These are phyloP conservation scores for Muntiacus reevesi DNA, from an alignment of 2,113 vertebrate genomes.

Conservation along the genomic window DNA sequence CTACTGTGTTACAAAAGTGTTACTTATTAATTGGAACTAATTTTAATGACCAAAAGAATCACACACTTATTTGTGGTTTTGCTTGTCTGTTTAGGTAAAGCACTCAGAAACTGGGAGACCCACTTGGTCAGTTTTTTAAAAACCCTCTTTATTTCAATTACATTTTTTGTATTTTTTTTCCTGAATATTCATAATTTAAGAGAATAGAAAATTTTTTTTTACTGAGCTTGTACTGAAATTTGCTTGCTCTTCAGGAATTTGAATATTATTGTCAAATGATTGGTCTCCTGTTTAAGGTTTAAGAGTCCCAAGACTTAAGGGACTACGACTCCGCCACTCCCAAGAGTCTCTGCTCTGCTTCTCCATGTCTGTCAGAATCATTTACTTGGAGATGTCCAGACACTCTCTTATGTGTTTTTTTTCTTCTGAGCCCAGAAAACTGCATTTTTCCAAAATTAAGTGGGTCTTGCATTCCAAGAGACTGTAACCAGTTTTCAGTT, in stretches of 20 bases:
- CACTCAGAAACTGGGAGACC: background rate
- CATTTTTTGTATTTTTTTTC: background rate
- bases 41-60: background rate
- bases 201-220: background rate
- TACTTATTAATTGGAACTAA: background rate
- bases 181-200: background rate
- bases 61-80: background rate
- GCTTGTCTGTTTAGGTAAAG: background rate
- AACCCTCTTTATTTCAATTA: background rate
- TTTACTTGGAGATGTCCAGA: background rate
- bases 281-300: background rate
- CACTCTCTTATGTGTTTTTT: background rate
- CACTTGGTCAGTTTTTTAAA: background rate
- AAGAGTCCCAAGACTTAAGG: background rate
- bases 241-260: background rate
- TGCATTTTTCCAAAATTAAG: constrained; percentile 64
- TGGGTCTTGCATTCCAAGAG: constrained; percentile 56
- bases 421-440: constrained; percentile 42
- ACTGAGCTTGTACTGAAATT: background rate
- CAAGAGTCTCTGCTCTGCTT: background rate
- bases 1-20: background rate
- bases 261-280: background rate
- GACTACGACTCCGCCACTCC: background rate
- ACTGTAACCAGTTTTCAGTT: constrained; percentile 29
- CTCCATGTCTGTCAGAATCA: background rate